These are phyloP conservation scores for Pogona vitticeps DNA, from an alignment of 2,113 vertebrate genomes.

Conservation along the genomic window DNA sequence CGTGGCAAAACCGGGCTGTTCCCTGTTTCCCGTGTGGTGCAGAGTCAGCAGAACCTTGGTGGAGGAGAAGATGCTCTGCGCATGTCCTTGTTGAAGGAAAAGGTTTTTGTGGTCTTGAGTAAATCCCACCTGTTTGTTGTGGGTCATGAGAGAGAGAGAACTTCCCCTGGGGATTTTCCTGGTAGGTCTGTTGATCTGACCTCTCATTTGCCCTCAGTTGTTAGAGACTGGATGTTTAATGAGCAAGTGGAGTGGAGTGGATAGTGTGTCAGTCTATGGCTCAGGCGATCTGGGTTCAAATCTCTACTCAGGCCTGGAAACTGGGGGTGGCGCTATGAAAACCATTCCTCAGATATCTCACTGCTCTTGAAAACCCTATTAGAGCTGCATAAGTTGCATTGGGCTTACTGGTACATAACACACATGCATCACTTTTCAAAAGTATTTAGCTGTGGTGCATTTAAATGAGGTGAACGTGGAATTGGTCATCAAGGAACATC, in stretches of 20 bases:
- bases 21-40: neutral
- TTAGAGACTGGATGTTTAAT: neutral
- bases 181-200: neutral
- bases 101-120: neutral
- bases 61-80: neutral
- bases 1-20: neutral
- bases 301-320: too few relatives aligned
- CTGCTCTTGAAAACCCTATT: too few relatives aligned
- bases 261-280: too few relatives aligned
- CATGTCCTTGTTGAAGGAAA: neutral
- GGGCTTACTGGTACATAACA: too few relatives aligned
- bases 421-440: too few relatives aligned
- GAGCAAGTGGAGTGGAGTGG: neutral
- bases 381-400: too few relatives aligned
- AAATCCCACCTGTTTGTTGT: neutral
- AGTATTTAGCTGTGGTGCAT: too few relatives aligned
- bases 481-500: neutral
- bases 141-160: neutral
- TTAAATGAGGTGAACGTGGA: neutral
- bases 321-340: too few relatives aligned
- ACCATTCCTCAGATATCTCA: too few relatives aligned
- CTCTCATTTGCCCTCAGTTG: accelerated
- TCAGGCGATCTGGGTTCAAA: too few relatives aligned
- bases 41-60: neutral
- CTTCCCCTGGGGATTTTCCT: neutral